These are phyloP conservation scores for Phengaris arion DNA, from an alignment of 2,888 invertebrate genomes.

Conservation along the genomic window DNA sequence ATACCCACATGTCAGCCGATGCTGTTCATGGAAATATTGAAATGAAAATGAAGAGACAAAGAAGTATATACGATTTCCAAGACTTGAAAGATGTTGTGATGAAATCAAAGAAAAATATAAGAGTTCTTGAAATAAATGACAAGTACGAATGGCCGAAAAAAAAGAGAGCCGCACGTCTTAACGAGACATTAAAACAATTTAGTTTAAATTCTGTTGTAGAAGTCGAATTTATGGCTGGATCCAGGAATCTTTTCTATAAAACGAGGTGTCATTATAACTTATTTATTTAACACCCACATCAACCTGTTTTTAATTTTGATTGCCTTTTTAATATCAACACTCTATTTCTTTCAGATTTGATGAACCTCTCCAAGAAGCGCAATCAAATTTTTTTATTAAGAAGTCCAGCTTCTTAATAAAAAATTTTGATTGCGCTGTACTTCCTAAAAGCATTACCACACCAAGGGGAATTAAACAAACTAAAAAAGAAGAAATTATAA, in stretches of 20 bases:
- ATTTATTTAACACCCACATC: conserved; percentile 14
- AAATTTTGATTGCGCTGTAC: neutral
- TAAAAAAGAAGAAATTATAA: conserved; percentile 35
- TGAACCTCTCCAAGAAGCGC: conserved; percentile 17
- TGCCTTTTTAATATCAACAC: neutral
- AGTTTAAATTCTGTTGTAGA: conserved; percentile 36
- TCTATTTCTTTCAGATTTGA: conserved; percentile 18
- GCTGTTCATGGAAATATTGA: conserved; percentile 37
- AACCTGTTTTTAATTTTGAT: conserved; percentile 1
- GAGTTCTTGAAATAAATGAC: conserved; percentile 31
- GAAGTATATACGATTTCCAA: conserved; percentile 34
- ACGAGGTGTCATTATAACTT: conserved; percentile 26
- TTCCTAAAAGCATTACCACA: too few species aligned
- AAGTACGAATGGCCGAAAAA: conserved; percentile 36
- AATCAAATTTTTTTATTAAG: conserved; percentile 26
- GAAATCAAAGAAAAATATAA: conserved; percentile 36
- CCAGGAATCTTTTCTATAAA: conserved; percentile 32
- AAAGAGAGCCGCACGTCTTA: conserved; percentile 35
- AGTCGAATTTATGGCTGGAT: conserved; percentile 34
- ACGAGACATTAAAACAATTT: conserved; percentile 34
- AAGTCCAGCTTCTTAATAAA: too few species aligned
- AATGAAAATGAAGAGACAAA: conserved; percentile 36
- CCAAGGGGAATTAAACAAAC: conserved; percentile 14
- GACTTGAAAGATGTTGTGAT: conserved; percentile 37
- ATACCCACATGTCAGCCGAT: conserved; percentile 38